Evolutionary conservation across 1,140 invertebrate genomes (phyloP), one percentile per base, ranked within the genome.

Genomic region (Coelopa frigida): DNA sequence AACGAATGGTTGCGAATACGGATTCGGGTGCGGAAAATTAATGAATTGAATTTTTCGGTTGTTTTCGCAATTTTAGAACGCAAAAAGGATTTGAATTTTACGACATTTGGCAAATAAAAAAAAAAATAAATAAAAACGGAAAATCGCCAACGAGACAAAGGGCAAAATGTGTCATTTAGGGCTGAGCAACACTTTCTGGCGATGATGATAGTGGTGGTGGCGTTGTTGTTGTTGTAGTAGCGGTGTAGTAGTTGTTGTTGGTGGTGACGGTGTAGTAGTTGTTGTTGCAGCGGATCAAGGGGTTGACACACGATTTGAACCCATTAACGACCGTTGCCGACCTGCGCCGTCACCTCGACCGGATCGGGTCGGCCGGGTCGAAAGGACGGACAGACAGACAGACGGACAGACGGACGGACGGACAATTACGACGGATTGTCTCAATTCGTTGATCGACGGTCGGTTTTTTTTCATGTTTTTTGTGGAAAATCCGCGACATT

Each of bases 301-400:
- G 56, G 56, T 58, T 58, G 54, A 61, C 56, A 55, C 56, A 61
- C 56, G 58, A 61, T 50, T 54, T 63, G 60, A 65, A 59, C 61
- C 61, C 54, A 65, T 65, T 65, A 65, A 65, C 57, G 54, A 59
- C 57, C 61, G 57, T 57, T 55, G 54, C 61, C 57, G 61, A 64
- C 61, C 61, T 45, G 37, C 18, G 32, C 27, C 42, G 48, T 38
- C 31, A 32, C 35, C 50, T 50, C 49, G 48, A 23, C 40, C 43
- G 57, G 59, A 60, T 59, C 59, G 27, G 31, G 59, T 53, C 57
- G 55, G 57, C 60, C 57, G 50, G 53, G 59, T 57, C 58, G 55
- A 21, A 38, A 55, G 42, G 31, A 47, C 42, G 42, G 29, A 36
- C 27, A 37, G 26, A 43, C 43, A 41, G n/a, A 18, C 42, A 32